Base-by-base conservation (phyloP, 2,888 invertebrate species). In the Dinocampus coccinellae region DNA sequence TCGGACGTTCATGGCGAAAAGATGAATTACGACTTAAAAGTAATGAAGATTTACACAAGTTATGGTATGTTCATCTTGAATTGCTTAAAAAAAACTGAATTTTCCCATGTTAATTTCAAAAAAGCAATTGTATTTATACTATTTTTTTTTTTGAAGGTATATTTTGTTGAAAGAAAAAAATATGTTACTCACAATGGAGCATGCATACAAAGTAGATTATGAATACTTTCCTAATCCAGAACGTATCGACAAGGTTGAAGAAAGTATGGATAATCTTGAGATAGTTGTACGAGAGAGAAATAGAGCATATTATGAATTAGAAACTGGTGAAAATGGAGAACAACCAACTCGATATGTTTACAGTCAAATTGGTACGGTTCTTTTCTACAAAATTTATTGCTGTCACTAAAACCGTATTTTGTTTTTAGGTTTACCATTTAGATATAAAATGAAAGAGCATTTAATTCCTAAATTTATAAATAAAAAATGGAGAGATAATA, bases 161-260 rank as follows among this genome's bases (percentile, higher is more conserved):
- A 90, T 95, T 16, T 89, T 99, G 70, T 88, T 98, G 66, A 99
- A 99, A 89, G 99, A 99, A 88, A 91, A 93, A 68, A 99, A 99
- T 87, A 98, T 99, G 98, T 89, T 99, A 20, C 88, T 96, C 75
- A 98, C 99, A 1, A 98, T 99, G 98, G 96, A 98, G 88, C 91
- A 95, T 75, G 94, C 93, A 85, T 91, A 92, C 87, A 92, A 93
- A 63, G 88, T 91, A 52, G 89, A 92, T 82, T 88, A 89, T 76
- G 89, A 91, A 84, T 77, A 93, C 6, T 95, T 98, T 86, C 96
- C 98, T 1, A 97, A 92, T 88, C 97, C 97, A 1, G 98, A 99
- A 88, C 91, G 98, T 81, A 89, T 97, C 65, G 97, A 97, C 82
- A 98, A 98, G 91, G 95, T 98, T 0, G 92, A 95, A 84, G 94